Evolutionary conservation across 2,797 vertebrate genomes (phyloP), one percentile per base, ranked within the genome.

Genomic region (Channa striata): DNA sequence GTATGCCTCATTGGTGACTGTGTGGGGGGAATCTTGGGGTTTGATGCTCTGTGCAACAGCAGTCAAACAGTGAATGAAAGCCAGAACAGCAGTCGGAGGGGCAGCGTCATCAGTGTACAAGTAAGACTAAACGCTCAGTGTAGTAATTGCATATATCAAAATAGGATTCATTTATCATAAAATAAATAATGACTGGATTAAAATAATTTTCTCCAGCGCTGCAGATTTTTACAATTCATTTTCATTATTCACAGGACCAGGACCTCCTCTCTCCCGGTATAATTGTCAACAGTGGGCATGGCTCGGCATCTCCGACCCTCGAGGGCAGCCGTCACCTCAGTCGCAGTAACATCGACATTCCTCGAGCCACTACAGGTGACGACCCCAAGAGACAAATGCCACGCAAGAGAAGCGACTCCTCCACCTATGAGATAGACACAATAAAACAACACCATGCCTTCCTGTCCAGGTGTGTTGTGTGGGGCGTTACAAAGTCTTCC

Each of bases 371-470:
- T 0, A 72, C 89, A 12, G 48, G 82, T 0, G 98, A 95, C 6
- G 94, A 95, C 78, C 71, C 95, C 90, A 97, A 94, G 87, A 96
- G 91, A 77, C 96, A 95, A 82, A 91, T 96, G 81, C 95, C 95
- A 16, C 95, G 98, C 20, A 99, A 99, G 86, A 95, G 97, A 77
- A 99, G 98, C 0, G 97, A 99, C 91, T 99, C 97, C 0, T 99
- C 98, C 67, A 99, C 98, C 75, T 99, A 98, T 0, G 98, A 99
- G 79, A 51, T 96, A 81, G 98, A 99, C 92, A 99, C 96, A 0
- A 96, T 99, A 85, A 98, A 96, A 77, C 98, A 99, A 59, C 98
- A 99, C 87, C 98, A 99, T 80, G 97, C 98, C 78, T 99, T 99
- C 79, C 94, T 99, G 74, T 95, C 98, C 87, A 99, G 98, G 98